Evolutionary conservation across 2,888 invertebrate genomes (phyloP).

Genomic region (Adineta ricciae): DNA sequence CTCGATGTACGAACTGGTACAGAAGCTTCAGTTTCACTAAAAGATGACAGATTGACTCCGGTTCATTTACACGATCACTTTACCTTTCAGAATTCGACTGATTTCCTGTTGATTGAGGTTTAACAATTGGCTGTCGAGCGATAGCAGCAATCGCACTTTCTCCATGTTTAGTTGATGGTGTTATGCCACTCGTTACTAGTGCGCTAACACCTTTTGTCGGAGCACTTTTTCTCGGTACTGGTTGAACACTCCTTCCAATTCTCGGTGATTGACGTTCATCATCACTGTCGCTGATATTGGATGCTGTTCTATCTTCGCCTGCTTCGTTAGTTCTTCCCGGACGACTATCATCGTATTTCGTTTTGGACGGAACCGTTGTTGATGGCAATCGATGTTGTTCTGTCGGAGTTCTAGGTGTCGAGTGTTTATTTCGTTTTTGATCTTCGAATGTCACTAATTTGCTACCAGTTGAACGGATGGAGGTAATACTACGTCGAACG

Average conservation of each 20-base stretch:
- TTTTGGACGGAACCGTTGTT: neutral
- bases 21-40: neutral
- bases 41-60: neutral
- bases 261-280: neutral
- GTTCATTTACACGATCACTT: too few species aligned
- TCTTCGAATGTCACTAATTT: slow-evolving; percentile 20
- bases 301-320: neutral
- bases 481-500: neutral
- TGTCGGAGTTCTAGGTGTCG: neutral
- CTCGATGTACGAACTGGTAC: neutral
- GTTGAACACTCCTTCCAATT: neutral
- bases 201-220: neutral
- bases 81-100: neutral
- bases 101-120: neutral
- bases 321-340: neutral
- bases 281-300: neutral
- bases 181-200: neutral
- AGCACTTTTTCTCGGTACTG: neutral
- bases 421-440: neutral
- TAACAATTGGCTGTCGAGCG: neutral
- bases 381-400: neutral
- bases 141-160: neutral
- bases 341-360: neutral
- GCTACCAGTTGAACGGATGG: slow-evolving; percentile 9
- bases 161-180: neutral